Evolutionary conservation across 2,113 vertebrate genomes (phyloP).

Genomic region (Abramis brama): DNA sequence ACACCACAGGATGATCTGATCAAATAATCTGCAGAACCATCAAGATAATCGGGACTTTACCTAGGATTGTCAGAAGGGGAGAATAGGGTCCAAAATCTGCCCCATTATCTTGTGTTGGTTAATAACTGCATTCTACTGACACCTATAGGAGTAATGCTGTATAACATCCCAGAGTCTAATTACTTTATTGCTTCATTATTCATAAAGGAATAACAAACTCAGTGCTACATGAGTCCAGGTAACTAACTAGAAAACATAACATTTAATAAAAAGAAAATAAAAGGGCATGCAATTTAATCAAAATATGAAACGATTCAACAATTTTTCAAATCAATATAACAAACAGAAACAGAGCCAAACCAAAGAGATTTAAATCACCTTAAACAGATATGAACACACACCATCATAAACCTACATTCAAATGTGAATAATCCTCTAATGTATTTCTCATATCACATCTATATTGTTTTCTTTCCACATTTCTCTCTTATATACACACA

Average conservation of each 20-base stretch:
- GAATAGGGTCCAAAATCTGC: too few species aligned
- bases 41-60: too few species aligned
- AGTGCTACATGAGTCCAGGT: neutral
- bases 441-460: neutral
- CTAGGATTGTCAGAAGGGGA: too few species aligned
- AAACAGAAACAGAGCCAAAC: neutral
- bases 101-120: too few species aligned
- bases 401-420: neutral
- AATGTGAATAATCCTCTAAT: neutral
- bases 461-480: neutral
- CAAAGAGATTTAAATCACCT: constrained; percentile 13
- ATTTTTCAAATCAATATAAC: neutral
- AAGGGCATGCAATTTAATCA: neutral
- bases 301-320: neutral
- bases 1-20: too few species aligned
- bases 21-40: too few species aligned
- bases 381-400: neutral
- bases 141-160: constrained; percentile 21
- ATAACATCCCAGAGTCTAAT: neutral
- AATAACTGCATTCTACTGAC: constrained; percentile 19
- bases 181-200: constrained; percentile 3
- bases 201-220: neutral
- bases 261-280: constrained; percentile 10
- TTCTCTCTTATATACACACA: neutral
- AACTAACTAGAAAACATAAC: constrained; percentile 10